These are phyloP conservation scores for Gallinago nigripennis DNA, from an alignment of 2,797 vertebrate species.

Conservation along the genomic window DNA sequence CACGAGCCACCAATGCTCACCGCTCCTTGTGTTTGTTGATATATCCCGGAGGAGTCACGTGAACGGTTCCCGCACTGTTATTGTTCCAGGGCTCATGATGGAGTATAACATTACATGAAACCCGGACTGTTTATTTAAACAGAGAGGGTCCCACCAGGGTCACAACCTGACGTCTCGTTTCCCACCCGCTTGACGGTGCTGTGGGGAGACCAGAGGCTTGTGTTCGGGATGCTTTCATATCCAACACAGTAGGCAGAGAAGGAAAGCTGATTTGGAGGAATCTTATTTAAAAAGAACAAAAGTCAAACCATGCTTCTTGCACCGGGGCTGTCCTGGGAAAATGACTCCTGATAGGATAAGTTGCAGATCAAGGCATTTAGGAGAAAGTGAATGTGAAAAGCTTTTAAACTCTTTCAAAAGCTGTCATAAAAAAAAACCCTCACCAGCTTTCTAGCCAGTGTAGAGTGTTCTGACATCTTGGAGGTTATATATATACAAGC, in stretches of 20 bases:
- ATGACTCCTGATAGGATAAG: background rate
- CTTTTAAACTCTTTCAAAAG: background rate
- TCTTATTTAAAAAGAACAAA: conserved; percentile 40
- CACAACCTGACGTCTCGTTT: conserved; percentile 38
- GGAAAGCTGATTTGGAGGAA: background rate
- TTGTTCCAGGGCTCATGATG: conserved; percentile 28
- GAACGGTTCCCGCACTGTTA: background rate
- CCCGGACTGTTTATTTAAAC: conserved; percentile 60
- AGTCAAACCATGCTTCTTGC: conserved; percentile 30
- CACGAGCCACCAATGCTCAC: background rate
- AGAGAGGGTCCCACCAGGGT: conserved; percentile 48
- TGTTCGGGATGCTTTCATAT: conserved; percentile 7
- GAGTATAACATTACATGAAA: conserved; percentile 40
- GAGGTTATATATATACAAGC: background rate
- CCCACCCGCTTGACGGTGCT: background rate
- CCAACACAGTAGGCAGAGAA: background rate
- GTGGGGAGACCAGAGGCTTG: background rate
- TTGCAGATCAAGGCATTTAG: background rate
- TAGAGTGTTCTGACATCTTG: background rate
- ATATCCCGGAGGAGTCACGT: background rate
- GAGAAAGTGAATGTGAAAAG: background rate
- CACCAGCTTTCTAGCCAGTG: background rate
- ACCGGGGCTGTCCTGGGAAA: conserved; percentile 2
- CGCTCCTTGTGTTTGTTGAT: background rate
- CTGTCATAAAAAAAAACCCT: background rate